A percentile compares a stretch with the other conserved stretches of the same genome.
Conservation (phyloP, 2,888 invertebrate species). For the Synanthedon formicaeformis region DNA sequence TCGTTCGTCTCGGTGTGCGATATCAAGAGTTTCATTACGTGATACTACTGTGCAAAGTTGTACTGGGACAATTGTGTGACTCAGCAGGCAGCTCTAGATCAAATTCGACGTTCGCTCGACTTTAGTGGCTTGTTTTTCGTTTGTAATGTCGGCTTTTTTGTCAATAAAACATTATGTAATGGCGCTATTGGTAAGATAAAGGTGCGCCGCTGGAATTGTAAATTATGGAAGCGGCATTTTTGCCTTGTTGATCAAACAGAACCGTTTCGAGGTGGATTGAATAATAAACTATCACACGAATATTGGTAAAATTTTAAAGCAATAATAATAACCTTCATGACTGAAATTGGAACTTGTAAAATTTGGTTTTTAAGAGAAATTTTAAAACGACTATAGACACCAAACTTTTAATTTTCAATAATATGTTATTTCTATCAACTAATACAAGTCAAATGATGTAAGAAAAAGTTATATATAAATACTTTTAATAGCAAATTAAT, state of each 20-base stretch:
- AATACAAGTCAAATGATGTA: too few species aligned
- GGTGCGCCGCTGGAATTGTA: slow-evolving; percentile 26
- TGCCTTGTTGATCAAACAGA: slow-evolving; percentile 32
- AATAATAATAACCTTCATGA: too few species aligned
- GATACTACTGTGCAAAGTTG: not conserved
- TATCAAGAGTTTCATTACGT: not conserved
- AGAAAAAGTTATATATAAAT: too few species aligned
- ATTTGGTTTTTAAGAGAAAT: too few species aligned
- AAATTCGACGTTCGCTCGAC: slow-evolving; percentile 51
- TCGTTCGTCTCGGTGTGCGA: not conserved
- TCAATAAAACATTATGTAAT: slow-evolving; percentile 43
- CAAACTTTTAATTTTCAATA: too few species aligned
- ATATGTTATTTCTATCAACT: too few species aligned
- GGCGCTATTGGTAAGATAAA: slow-evolving; percentile 39
- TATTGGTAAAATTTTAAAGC: too few species aligned
- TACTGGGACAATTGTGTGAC: slow-evolving; percentile 41
- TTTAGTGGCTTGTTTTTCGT: slow-evolving; percentile 53
- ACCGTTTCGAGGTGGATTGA: not conserved
- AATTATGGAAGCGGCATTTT: slow-evolving; percentile 23
- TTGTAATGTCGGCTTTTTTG: slow-evolving; percentile 38
- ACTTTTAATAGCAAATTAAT: too few species aligned
- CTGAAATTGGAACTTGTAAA: too few species aligned
- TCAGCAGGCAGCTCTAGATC: slow-evolving; percentile 56
- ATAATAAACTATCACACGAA: too few species aligned
- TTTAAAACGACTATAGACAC: too few species aligned